Evolutionary conservation across 2,888 invertebrate genomes (phyloP).

Genomic region (Teleiodes luculella): DNA sequence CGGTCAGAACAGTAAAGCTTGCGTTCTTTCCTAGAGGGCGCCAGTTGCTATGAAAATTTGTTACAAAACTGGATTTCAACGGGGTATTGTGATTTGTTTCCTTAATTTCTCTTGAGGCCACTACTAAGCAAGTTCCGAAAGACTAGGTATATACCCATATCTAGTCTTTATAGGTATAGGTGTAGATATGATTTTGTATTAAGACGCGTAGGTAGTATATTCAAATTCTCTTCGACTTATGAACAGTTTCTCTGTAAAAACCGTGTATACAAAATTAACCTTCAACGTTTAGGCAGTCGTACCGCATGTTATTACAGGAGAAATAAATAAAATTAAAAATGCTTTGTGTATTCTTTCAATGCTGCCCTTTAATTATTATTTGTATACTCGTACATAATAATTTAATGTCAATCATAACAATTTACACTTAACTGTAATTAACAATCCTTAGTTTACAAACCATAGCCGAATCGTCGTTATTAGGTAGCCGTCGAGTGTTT

Average conservation of each 20-base stretch:
- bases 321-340: constrained; percentile 49
- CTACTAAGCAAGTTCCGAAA: constrained; percentile 56
- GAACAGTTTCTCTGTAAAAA: constrained; percentile 49
- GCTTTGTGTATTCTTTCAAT: constrained; percentile 33
- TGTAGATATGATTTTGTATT: constrained; percentile 73
- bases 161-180: constrained; percentile 55
- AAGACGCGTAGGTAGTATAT: constrained; percentile 71
- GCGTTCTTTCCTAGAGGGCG: too few relatives aligned
- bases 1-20: too few relatives aligned
- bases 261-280: constrained; percentile 55
- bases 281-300: constrained; percentile 55
- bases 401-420: too few relatives aligned
- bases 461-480: too few relatives aligned
- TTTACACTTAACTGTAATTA: too few relatives aligned
- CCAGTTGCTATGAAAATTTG: too few relatives aligned
- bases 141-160: constrained; percentile 46
- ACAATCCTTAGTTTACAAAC: too few relatives aligned
- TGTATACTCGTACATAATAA: background rate
- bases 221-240: constrained; percentile 61
- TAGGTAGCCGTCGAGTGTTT: too few relatives aligned
- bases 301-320: constrained; percentile 60
- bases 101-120: constrained; percentile 26
- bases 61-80: background rate
- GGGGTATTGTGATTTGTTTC: background rate
- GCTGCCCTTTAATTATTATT: background rate